Base-by-base conservation (phyloP, 2,888 invertebrate species). In the Deladenus siricidicola region DNA sequence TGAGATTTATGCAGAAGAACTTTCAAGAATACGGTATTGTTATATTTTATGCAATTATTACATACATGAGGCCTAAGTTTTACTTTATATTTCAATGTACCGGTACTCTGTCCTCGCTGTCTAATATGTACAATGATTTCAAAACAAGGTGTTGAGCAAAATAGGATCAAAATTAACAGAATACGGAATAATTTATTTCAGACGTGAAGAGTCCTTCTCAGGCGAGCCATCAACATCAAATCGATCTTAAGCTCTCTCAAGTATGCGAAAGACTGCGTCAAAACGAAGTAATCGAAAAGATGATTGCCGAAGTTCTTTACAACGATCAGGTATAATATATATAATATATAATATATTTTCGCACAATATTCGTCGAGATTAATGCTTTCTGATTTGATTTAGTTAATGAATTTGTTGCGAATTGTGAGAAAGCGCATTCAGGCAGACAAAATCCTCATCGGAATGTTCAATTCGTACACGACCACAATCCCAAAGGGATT, bases 211-310 rank as follows among this genome's bases (percentile, higher is more conserved):
- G 70, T n/a, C n/a, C n/a, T n/a, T n/a, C n/a, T n/a, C n/a, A 73
- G 28, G 78, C 78, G 14, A 79, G 79, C 56, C 80, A 80, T 63
- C 80, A 80, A 56, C 62, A 80, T 24, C 71, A 80, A 52, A 74
- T 80, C 75, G 80, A 78, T 56, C 69, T 80, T 59, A 72, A 72
- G 17, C 63, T 80, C 21, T 71, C 76, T 6, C 80, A 80, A 53
- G 76, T 80, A 3, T 78, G 79, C 59, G 77, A 78, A 47, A 63
- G 80, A n/a, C 67, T 80, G 21, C 79, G 80, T 47, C 76, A 79
- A 57, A 80, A 80, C 64, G 77, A 79, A 62, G 73, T 76, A 3
- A 61, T 80, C 24, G 76, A 74, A 56, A 74, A 74, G 53, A 68
- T 79, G 2, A 68, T 78, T 6, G 78, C 79, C 56, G 79, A 80